These are phyloP conservation scores for Odontothrips loti DNA, from an alignment of 2,888 invertebrate genomes.

Conservation along the genomic window DNA sequence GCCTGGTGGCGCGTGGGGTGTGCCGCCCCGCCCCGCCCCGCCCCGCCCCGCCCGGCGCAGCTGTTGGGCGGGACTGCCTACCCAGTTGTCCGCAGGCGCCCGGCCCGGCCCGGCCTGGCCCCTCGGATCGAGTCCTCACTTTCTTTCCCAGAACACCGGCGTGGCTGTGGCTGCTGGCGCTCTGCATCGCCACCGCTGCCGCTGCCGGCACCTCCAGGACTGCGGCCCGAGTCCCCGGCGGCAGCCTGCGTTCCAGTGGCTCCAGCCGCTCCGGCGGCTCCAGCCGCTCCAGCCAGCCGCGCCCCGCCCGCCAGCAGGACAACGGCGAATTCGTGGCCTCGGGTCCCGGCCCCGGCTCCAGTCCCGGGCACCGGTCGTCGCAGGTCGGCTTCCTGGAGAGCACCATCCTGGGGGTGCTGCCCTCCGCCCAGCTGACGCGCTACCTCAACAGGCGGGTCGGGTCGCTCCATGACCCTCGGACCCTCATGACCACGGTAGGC, in stretches of 20 bases:
- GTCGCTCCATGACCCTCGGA: background rate
- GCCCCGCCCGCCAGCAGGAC: background rate
- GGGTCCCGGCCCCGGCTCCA: background rate
- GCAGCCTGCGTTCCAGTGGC: background rate
- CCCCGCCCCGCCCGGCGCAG: no score
- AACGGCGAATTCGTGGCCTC: background rate
- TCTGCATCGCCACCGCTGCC: background rate
- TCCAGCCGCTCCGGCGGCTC: background rate
- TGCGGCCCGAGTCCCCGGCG: background rate
- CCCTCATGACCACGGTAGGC: conserved; percentile 9
- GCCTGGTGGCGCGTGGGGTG: no score
- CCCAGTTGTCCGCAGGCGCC: no score
- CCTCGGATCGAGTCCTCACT: background rate
- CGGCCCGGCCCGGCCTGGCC: no score
- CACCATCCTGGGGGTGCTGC: conserved; percentile 2
- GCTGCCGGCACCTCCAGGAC: background rate
- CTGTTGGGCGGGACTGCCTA: no score
- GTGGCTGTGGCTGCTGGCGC: background rate
- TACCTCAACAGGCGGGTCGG: background rate
- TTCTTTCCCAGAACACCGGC: background rate
- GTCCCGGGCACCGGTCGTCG: background rate
- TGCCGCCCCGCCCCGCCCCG: no score
- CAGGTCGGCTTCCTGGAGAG: conserved; percentile 25
- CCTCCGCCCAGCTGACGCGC: background rate
- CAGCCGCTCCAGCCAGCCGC: background rate